phyloP scores from a whole-genome alignment of 1,140 invertebrate genomes.

The Papilio xuthus region DNA sequence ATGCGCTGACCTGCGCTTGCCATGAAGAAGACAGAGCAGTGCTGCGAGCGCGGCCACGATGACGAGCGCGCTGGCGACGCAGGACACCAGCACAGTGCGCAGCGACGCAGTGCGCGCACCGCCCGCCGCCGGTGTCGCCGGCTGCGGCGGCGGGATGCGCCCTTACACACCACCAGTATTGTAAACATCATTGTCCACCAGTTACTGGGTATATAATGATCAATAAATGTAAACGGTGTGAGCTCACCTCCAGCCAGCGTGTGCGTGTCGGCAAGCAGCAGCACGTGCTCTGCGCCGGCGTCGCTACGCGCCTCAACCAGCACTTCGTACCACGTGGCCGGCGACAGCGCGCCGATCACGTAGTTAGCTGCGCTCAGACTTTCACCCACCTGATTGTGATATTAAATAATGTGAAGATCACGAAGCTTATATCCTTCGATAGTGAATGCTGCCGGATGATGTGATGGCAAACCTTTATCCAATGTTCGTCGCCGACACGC shows the following conservation, averaged over 20 bases:
- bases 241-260: conserved; percentile 72
- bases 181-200: background rate
- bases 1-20: conserved; percentile 65
- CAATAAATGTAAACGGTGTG: background rate
- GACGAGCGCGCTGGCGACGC: conserved; percentile 67
- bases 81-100: conserved; percentile 71
- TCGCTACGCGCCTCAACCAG: conserved; percentile 88
- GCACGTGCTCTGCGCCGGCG: conserved; percentile 83
- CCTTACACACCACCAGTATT: conserved; percentile 47
- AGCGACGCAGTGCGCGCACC: conserved; percentile 53
- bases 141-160: conserved; percentile 70
- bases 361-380: conserved; percentile 84
- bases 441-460: background rate
- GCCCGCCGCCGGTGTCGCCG: conserved; percentile 61
- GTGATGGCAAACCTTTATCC: conserved; percentile 70
- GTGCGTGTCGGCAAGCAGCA: conserved; percentile 73
- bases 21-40: conserved; percentile 68
- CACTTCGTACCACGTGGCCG: conserved; percentile 88
- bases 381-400: conserved; percentile 59
- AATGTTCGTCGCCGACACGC: conserved; percentile 77
- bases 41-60: conserved; percentile 66
- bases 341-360: conserved; percentile 85
- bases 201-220: too few species aligned
- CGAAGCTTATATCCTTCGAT: background rate
- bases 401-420: background rate